These are phyloP conservation scores for Hippopotamus amphibius DNA, from an alignment of 2,113 vertebrate species.

Conservation along the genomic window DNA sequence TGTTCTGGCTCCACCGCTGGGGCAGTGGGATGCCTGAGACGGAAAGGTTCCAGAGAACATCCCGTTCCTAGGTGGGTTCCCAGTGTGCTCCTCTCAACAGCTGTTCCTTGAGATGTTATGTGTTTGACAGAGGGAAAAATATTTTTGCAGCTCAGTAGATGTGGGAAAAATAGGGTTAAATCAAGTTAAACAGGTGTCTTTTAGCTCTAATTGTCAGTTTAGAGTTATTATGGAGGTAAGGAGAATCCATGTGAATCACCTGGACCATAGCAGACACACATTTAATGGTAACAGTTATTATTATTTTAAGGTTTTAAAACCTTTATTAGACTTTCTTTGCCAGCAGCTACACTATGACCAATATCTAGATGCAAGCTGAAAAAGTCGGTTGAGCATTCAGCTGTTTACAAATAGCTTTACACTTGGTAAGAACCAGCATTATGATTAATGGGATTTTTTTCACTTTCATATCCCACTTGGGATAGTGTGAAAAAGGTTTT, in stretches of 20 bases:
- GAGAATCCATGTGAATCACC: background rate
- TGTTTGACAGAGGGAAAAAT: background rate
- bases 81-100: background rate
- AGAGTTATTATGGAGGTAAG: background rate
- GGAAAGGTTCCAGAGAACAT: background rate
- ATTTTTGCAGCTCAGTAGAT: background rate
- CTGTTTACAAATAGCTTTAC: conserved; percentile 62
- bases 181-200: background rate
- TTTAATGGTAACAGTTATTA: conserved; percentile 45
- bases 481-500: conserved; percentile 5
- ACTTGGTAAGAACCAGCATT: conserved; percentile 38
- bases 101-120: background rate
- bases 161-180: background rate
- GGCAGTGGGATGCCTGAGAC: background rate
- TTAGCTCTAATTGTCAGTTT: background rate
- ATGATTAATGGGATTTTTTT: conserved; percentile 26
- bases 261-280: background rate
- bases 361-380: conserved; percentile 56
- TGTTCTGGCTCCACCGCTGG: background rate
- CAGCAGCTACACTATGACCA: conserved; percentile 14
- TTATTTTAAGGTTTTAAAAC: conserved; percentile 60
- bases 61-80: background rate
- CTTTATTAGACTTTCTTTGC: conserved; percentile 61
- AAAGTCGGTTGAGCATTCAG: conserved; percentile 68
- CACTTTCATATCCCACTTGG: conserved; percentile 38